Evolutionary conservation across 2,113 vertebrate genomes (phyloP).

Genomic region (Ctenomys sociabilis): DNA sequence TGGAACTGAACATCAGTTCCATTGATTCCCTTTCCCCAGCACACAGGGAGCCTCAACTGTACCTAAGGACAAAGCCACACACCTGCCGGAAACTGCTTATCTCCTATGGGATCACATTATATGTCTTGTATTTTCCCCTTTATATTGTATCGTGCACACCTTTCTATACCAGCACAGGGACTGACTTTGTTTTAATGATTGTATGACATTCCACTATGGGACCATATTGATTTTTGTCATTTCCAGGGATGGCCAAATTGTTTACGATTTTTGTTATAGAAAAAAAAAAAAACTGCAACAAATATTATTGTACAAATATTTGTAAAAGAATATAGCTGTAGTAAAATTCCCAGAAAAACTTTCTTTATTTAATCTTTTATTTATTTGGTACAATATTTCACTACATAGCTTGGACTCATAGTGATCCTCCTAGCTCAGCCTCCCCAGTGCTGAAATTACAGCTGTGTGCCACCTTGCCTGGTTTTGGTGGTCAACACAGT

Average conservation of each 20-base stretch:
- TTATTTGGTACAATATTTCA: too few species aligned
- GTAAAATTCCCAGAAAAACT: neutral
- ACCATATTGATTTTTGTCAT: neutral
- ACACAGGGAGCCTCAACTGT: neutral
- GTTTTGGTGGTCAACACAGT: too few species aligned
- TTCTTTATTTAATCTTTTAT: neutral
- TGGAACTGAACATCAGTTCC: neutral
- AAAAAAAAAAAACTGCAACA: neutral
- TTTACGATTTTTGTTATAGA: neutral
- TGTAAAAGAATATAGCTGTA: neutral
- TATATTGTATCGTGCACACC: neutral
- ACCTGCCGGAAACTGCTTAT: neutral
- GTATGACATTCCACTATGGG: rapidly evolving
- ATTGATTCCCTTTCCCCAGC: neutral
- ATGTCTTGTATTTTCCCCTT: neutral
- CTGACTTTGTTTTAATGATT: neutral
- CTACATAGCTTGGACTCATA: too few species aligned
- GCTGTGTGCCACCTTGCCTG: too few species aligned
- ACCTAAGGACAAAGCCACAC: neutral
- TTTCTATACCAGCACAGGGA: neutral
- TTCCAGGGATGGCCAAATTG: slow-evolving; percentile 5
- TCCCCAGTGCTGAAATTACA: too few species aligned
- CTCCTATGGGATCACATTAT: neutral
- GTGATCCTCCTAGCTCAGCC: too few species aligned
- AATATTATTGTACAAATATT: neutral